A percentile compares a stretch with the other conserved stretches of the same genome.
Evolutionary conservation across 1,140 invertebrate genomes (phyloP).

Genomic region (Halesus radiatus): DNA sequence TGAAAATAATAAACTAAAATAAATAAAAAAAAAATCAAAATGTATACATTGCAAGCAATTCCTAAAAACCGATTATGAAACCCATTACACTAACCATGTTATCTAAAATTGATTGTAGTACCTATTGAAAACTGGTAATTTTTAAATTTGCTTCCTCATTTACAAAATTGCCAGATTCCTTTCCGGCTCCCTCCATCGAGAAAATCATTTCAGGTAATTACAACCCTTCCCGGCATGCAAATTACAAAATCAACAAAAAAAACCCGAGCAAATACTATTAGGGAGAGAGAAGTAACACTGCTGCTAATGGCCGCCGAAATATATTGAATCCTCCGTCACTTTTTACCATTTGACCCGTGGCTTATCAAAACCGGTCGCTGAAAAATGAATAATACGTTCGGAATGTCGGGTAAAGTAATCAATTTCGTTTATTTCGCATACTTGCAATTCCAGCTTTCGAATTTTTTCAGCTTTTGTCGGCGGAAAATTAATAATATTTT

Average conservation of each 20-base stretch:
- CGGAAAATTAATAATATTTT: too few relatives aligned
- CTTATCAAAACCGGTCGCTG: not conserved
- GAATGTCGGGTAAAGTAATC: too few relatives aligned
- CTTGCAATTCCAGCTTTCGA: too few relatives aligned
- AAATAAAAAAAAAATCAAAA: too few relatives aligned
- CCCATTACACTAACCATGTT: too few relatives aligned
- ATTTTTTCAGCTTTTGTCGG: too few relatives aligned
- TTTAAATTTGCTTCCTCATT: not conserved
- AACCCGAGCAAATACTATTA: not conserved
- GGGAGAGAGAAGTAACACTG: not conserved
- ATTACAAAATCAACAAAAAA: conserved; percentile 40
- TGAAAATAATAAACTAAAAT: too few relatives aligned
- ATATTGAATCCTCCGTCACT: conserved; percentile 16
- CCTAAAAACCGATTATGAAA: too few relatives aligned
- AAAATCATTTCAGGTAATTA: conserved; percentile 20
- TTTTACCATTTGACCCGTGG: not conserved
- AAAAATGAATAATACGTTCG: not conserved
- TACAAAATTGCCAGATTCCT: not conserved
- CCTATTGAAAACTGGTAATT: too few relatives aligned
- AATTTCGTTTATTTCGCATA: too few relatives aligned
- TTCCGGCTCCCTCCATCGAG: not conserved
- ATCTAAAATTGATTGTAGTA: too few relatives aligned
- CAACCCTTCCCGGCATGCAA: conserved; percentile 21
- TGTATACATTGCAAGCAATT: too few relatives aligned
- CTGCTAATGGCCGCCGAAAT: conserved; percentile 23